These are phyloP conservation scores for Distichodus sexfasciatus DNA, from an alignment of 2,797 vertebrate species.

Conservation along the genomic window DNA sequence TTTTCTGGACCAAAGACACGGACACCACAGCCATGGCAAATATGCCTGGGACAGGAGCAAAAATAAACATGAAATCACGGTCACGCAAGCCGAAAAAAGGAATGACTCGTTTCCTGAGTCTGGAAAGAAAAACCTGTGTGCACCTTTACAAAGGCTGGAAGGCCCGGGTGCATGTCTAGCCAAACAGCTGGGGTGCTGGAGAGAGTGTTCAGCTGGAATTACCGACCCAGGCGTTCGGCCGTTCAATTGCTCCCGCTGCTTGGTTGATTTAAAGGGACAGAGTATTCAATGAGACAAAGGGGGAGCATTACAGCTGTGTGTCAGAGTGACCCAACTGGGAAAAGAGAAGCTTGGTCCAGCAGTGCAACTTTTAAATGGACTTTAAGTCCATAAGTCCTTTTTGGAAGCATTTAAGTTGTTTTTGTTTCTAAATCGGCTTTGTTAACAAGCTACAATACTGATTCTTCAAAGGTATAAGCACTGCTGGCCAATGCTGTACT, in stretches of 20 bases:
- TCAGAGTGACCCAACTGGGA: too few species aligned
- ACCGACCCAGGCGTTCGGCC: conserved; percentile 57
- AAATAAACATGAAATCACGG: conserved; percentile 57
- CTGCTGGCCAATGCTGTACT: too few species aligned
- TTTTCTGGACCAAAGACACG: conserved; percentile 37
- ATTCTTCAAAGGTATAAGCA: too few species aligned
- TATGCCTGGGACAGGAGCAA: conserved; percentile 40
- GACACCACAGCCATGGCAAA: conserved; percentile 44
- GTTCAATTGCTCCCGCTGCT: conserved; percentile 44
- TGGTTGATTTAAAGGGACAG: conserved; percentile 54
- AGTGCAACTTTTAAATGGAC: too few species aligned
- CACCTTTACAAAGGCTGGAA: conserved; percentile 54
- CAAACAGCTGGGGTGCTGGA: conserved; percentile 73
- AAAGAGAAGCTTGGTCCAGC: too few species aligned
- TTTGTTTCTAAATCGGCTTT: too few species aligned
- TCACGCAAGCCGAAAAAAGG: conserved; percentile 43
- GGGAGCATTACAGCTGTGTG: conserved; percentile 36
- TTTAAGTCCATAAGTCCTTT: too few species aligned
- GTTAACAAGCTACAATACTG: too few species aligned
- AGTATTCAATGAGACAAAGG: conserved; percentile 48
- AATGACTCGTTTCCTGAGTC: conserved; percentile 49
- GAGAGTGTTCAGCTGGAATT: conserved; percentile 69
- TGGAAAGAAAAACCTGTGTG: conserved; percentile 47
- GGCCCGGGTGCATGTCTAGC: conserved; percentile 44
- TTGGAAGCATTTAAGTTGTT: too few species aligned